Evolutionary conservation across 2,888 invertebrate genomes (phyloP).

Genomic region (Lepas anatifera): DNA sequence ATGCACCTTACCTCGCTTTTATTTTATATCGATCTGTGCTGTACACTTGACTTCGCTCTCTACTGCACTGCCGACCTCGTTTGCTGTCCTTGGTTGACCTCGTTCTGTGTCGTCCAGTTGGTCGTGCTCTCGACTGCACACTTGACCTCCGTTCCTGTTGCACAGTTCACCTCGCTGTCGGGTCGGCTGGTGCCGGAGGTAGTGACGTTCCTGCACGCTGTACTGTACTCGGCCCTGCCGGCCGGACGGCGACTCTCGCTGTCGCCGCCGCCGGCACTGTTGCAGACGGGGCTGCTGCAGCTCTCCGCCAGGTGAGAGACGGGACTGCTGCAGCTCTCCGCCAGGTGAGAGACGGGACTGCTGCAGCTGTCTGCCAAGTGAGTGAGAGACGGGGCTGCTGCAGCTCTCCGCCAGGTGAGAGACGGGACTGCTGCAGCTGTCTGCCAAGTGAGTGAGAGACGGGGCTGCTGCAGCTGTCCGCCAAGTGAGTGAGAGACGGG

Average conservation of each 20-base stretch:
- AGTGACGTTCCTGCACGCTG: conserved; percentile 10
- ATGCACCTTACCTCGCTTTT: no score
- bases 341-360: neutral
- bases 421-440: no score
- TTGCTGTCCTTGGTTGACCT: no score
- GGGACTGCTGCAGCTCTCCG: neutral
- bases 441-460: no score
- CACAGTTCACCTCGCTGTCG: conserved; percentile 14
- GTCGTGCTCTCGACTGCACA: neutral
- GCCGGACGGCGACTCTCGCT: neutral
- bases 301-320: neutral
- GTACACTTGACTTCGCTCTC: no score
- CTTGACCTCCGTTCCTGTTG: neutral
- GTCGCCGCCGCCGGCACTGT: neutral
- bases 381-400: no score
- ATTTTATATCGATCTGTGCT: no score
- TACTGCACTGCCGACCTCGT: no score
- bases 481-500: no score
- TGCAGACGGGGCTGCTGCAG: no score
- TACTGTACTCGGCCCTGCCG: neutral
- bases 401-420: no score
- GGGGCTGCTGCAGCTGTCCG: no score
- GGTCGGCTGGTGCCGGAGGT: conserved; percentile 10
- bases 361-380: neutral
- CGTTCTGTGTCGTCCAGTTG: neutral